Percentiles rank a stretch among this genome's conserved stretches.
These are phyloP conservation scores for Sycobia sp. DNA, from an alignment of 1,140 invertebrate species.

Conservation along the genomic window DNA sequence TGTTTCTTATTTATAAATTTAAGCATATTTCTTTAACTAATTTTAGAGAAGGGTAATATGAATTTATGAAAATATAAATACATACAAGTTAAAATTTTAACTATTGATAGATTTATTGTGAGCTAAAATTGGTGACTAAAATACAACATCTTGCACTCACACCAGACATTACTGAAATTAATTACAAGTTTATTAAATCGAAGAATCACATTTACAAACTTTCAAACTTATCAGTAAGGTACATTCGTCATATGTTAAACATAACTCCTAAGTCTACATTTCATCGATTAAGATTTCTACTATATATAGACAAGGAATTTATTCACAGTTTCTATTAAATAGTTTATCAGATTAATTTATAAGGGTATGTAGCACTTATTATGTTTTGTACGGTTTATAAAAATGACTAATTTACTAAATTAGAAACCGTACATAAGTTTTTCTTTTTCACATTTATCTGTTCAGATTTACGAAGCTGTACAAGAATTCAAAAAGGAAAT, in stretches of 20 bases:
- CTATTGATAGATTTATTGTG: conserved; percentile 49
- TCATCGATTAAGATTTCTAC: conserved; percentile 38
- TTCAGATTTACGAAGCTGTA: conserved; percentile 18
- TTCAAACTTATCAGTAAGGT: conserved; percentile 45
- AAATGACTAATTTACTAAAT: conserved; percentile 16
- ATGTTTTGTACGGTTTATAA: not conserved
- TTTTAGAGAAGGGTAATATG: too few species aligned
- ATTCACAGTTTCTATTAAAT: conserved; percentile 42
- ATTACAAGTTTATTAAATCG: conserved; percentile 46
- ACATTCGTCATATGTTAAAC: conserved; percentile 43
- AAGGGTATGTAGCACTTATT: conserved; percentile 16
- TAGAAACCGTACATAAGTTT: conserved; percentile 7
- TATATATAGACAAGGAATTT: conserved; percentile 38
- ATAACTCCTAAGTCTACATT: conserved; percentile 44
- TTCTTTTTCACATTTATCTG: conserved; percentile 7
- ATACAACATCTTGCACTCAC: conserved; percentile 41
- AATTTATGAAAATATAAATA: too few species aligned
- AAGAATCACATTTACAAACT: conserved; percentile 47
- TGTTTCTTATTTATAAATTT: too few species aligned
- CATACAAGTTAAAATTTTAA: conserved; percentile 42
- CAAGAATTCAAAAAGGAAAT: conserved; percentile 23
- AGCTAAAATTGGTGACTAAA: conserved; percentile 39
- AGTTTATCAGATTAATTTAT: conserved; percentile 19
- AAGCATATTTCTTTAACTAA: too few species aligned
- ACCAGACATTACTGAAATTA: conserved; percentile 39